phyloP scores from a whole-genome alignment of 1,140 invertebrate species.

The Meloidogyne chitwoodi region DNA sequence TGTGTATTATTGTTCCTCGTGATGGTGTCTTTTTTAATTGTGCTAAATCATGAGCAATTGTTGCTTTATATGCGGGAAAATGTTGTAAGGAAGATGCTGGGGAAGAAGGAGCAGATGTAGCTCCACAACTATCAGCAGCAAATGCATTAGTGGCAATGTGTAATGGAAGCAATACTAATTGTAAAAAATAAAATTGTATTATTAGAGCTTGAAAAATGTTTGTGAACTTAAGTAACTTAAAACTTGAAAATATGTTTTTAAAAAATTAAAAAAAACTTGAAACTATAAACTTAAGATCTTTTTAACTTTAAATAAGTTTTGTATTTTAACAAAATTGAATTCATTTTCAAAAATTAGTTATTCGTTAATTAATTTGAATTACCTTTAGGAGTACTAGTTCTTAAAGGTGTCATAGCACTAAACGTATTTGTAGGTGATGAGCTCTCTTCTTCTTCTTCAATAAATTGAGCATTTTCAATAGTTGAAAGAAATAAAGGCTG shows the following conservation, averaged over 20 bases:
- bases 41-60: slow-evolving; percentile 43
- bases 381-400: slow-evolving; percentile 11
- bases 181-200: slow-evolving; percentile 21
- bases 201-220: neutral
- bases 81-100: slow-evolving; percentile 26
- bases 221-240: neutral
- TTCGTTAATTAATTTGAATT: no score
- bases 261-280: no score
- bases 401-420: slow-evolving; percentile 8
- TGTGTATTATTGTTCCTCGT: neutral
- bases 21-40: slow-evolving; percentile 36
- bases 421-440: neutral
- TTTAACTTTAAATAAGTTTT: no score
- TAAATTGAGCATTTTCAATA: slow-evolving; percentile 1
- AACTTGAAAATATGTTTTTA: no score
- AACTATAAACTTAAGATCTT: no score
- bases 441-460: neutral
- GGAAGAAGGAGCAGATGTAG: slow-evolving; percentile 35
- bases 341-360: no score
- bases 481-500: neutral
- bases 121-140: neutral
- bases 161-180: neutral
- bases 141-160: neutral
- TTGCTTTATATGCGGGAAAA: slow-evolving; percentile 40
- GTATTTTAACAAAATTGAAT: no score